A percentile compares a stretch with the other conserved stretches of the same genome.
These are phyloP conservation scores for Nicator chloris DNA, from an alignment of 2,113 vertebrate species.

Conservation along the genomic window DNA sequence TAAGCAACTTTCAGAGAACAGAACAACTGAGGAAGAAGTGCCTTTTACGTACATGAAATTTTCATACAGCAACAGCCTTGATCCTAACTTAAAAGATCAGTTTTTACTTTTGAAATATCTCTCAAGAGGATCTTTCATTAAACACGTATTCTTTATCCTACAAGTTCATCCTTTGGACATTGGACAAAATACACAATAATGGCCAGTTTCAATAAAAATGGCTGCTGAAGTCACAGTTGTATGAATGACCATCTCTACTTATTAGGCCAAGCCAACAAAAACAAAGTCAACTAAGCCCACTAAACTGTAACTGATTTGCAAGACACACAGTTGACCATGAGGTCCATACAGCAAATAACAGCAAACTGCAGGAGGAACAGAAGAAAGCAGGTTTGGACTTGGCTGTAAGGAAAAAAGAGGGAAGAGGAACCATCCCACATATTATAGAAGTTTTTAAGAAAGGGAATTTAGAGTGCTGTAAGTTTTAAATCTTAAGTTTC, in stretches of 20 bases:
- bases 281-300: neutral
- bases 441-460: neutral
- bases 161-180: neutral
- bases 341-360: neutral
- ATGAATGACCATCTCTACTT: neutral
- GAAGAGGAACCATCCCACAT: neutral
- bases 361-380: neutral
- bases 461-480: neutral
- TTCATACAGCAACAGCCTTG: neutral
- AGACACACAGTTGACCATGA: neutral
- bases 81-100: neutral
- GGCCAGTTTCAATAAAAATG: neutral
- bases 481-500: neutral
- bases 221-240: neutral
- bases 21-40: neutral
- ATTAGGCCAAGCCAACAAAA: neutral
- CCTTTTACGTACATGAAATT: neutral
- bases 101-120: neutral
- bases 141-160: neutral
- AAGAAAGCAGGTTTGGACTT: neutral
- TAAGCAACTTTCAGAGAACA: neutral
- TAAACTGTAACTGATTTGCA: neutral
- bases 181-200: neutral
- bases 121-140: neutral
- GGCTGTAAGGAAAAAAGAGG: neutral